Evolutionary conservation across 1,140 invertebrate species (phyloP), one percentile per base, ranked within the genome.

Genomic region (Phocides pigmalion): DNA sequence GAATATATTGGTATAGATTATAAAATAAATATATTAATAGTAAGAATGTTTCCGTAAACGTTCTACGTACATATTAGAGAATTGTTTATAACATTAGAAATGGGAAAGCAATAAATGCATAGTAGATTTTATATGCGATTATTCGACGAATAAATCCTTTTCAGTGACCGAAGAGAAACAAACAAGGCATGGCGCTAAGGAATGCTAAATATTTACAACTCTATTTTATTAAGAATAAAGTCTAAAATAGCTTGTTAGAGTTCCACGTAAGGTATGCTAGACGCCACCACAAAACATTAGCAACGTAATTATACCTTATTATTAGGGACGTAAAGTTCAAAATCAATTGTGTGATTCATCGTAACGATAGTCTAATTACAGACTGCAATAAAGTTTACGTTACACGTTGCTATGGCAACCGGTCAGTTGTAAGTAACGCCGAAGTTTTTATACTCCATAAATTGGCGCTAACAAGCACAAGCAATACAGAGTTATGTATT

Each of bases 401-500:
- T 72, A 74, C 58, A 41, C 67, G 74, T 82, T 69, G 71, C 76
- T 39, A 78, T 79, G 71, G 74, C 46, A 68, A 79, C 74, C 11
- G 62, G 37, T 9, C 17, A 16, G 41, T 44, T 46, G 17, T 20
- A 19, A 19, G 15, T 46, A 20, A 46, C 6, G 16, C n/a, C n/a
- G n/a, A n/a, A n/a, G n/a, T n/a, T n/a, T n/a, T n/a, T n/a, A n/a
- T n/a, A n/a, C n/a, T n/a, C n/a, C n/a, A n/a, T n/a, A n/a, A n/a
- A n/a, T n/a, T n/a, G n/a, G n/a, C n/a, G n/a, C n/a, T n/a, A n/a
- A n/a, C n/a, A n/a, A n/a, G n/a, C n/a, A n/a, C n/a, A n/a, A n/a
- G n/a, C n/a, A n/a, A n/a, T n/a, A n/a, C n/a, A n/a, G n/a, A n/a
- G n/a, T n/a, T n/a, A n/a, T n/a, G n/a, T n/a, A n/a, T n/a, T n/a